Conservation (phyloP, 1,140 invertebrate species). For the Calosoma granatense region DNA sequence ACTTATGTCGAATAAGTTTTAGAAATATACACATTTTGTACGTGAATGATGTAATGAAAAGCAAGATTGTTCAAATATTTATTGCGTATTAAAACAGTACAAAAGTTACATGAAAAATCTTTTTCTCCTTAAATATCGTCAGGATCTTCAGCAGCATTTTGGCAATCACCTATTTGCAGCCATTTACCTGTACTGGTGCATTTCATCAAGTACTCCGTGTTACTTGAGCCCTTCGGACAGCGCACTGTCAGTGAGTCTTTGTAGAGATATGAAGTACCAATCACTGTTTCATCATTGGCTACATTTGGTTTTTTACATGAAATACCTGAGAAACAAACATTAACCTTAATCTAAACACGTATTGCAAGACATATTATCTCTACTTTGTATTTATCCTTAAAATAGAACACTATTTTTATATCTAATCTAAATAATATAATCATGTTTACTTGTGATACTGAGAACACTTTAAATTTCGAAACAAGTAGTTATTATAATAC, state of each 20-base stretch:
- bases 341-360: neutral
- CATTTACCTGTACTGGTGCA: slow-evolving; percentile 24
- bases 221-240: slow-evolving; percentile 18
- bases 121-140: too few species aligned
- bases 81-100: too few species aligned
- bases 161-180: slow-evolving; percentile 7
- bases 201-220: slow-evolving; percentile 16
- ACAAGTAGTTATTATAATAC: too few species aligned
- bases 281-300: slow-evolving; percentile 16
- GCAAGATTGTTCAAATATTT: too few species aligned
- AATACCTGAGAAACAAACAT: slow-evolving; percentile 21
- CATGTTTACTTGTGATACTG: too few species aligned
- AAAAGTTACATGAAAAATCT: too few species aligned
- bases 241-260: slow-evolving; percentile 24
- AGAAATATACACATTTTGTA: too few species aligned
- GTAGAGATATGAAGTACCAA: slow-evolving; percentile 27
- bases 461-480: too few species aligned
- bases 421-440: too few species aligned
- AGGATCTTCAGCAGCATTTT: neutral
- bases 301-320: slow-evolving; percentile 26
- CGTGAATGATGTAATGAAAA: too few species aligned
- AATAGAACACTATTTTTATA: neutral
- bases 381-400: neutral
- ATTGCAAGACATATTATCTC: slow-evolving; percentile 9
- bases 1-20: too few species aligned